These are phyloP conservation scores for Sylvia atricapilla DNA, from an alignment of 2,113 vertebrate genomes.

Conservation along the genomic window DNA sequence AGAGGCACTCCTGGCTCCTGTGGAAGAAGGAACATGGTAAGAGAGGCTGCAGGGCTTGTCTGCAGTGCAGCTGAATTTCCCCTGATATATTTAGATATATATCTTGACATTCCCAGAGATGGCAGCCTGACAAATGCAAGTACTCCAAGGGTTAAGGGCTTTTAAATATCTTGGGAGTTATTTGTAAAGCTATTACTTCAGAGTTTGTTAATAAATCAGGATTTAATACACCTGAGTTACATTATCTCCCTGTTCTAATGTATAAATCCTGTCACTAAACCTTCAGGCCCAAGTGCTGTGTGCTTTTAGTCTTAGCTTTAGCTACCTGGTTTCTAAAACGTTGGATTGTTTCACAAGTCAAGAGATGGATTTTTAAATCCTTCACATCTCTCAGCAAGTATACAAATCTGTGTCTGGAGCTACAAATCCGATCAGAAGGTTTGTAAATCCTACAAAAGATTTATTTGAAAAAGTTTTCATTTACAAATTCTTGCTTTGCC, in stretches of 20 bases:
- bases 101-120: background rate
- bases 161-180: constrained; percentile 51
- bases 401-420: constrained; percentile 61
- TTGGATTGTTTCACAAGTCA: constrained; percentile 59
- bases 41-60: background rate
- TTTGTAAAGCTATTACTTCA: constrained; percentile 64
- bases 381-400: constrained; percentile 43
- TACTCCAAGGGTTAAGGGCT: constrained; percentile 37
- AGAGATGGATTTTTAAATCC: constrained; percentile 68
- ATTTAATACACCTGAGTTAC: constrained; percentile 69
- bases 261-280: constrained; percentile 64
- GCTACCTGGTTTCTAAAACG: constrained; percentile 42
- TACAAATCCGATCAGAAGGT: constrained; percentile 65
- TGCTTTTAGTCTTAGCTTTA: constrained; percentile 66
- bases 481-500: constrained; percentile 59
- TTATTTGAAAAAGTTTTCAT: constrained; percentile 57
- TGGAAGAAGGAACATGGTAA: background rate
- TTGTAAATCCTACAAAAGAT: constrained; percentile 65
- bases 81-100: background rate
- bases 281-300: constrained; percentile 50
- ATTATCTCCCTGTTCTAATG: constrained; percentile 62
- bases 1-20: rapidly evolving
- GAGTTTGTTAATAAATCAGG: constrained; percentile 68
- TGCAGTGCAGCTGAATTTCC: background rate
- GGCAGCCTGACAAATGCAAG: constrained; percentile 13